Conservation (phyloP, 53 echinoderm and acorn worm species). For the Antedon mediterranea region DNA sequence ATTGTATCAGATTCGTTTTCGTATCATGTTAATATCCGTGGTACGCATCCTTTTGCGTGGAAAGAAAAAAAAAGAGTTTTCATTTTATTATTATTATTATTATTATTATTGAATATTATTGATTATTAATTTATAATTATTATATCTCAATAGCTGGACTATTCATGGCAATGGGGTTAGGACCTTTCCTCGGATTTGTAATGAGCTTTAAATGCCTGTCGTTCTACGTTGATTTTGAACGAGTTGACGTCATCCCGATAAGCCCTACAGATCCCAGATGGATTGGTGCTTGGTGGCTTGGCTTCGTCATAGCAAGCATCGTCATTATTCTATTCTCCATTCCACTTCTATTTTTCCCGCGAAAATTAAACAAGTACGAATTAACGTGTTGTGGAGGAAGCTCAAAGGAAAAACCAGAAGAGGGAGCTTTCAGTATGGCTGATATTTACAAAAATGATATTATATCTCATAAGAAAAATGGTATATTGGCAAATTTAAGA, state of each 20-base stretch:
- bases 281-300: slow-evolving; percentile 21
- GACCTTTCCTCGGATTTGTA: slow-evolving; percentile 7
- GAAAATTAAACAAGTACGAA: not conserved
- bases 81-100: too few relatives aligned
- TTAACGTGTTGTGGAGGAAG: slow-evolving; percentile 28
- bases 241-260: slow-evolving; percentile 2
- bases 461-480: not conserved
- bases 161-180: not conserved
- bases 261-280: slow-evolving; percentile 3
- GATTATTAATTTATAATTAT: too few relatives aligned
- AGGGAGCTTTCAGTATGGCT: not conserved
- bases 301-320: slow-evolving; percentile 10
- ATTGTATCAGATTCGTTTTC: too few relatives aligned
- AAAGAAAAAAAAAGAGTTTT: too few relatives aligned
- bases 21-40: too few relatives aligned
- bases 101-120: too few relatives aligned
- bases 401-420: not conserved
- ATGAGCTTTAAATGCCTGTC: not conserved
- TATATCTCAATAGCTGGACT: slow-evolving; percentile 7
- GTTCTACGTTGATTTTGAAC: slow-evolving; percentile 11
- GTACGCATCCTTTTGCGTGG: too few relatives aligned
- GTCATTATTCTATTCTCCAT: slow-evolving; percentile 19
- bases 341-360: slow-evolving; percentile 14
- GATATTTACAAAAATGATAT: not conserved
- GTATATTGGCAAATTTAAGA: not conserved